Evolutionary conservation across 2,113 vertebrate species (phyloP).

Genomic region (Hyla sarda): DNA sequence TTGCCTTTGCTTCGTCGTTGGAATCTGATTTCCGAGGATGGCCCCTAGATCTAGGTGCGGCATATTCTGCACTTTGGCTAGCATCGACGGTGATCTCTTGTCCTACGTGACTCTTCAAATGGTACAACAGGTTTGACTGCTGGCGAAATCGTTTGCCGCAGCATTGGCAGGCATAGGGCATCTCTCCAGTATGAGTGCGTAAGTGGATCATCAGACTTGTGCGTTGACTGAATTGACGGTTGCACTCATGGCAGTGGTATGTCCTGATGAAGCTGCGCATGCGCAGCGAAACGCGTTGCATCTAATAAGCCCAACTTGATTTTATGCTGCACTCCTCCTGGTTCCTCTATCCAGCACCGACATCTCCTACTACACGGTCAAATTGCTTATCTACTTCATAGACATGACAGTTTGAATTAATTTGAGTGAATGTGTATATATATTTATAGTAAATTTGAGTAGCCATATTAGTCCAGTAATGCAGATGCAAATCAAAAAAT

Average conservation of each 20-base stretch:
- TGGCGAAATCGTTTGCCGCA: conserved; percentile 66
- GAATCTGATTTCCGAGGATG: conserved; percentile 42
- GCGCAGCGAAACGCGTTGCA: too few species aligned
- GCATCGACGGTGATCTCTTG: conserved; percentile 26
- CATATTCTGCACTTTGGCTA: conserved; percentile 25
- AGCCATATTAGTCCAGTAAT: too few species aligned
- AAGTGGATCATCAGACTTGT: conserved; percentile 56
- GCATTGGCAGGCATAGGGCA: conserved; percentile 62
- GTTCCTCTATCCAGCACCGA: too few species aligned
- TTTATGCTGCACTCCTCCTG: too few species aligned
- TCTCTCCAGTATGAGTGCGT: conserved; percentile 57
- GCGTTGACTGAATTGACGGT: conserved; percentile 54
- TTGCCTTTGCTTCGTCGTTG: neutral
- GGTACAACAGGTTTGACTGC: conserved; percentile 66
- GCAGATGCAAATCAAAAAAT: too few species aligned
- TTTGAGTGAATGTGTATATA: too few species aligned
- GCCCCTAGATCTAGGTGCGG: conserved; percentile 30
- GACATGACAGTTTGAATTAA: too few species aligned
- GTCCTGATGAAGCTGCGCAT: too few species aligned
- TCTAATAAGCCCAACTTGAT: too few species aligned
- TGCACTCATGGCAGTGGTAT: conserved; percentile 57
- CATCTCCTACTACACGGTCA: too few species aligned
- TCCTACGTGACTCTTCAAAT: conserved; percentile 49
- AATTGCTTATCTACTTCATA: too few species aligned
- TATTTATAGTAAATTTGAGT: too few species aligned